Evolutionary conservation across 2,888 invertebrate species (phyloP), one percentile per base, ranked within the genome.

Genomic region (Melieria picta): DNA sequence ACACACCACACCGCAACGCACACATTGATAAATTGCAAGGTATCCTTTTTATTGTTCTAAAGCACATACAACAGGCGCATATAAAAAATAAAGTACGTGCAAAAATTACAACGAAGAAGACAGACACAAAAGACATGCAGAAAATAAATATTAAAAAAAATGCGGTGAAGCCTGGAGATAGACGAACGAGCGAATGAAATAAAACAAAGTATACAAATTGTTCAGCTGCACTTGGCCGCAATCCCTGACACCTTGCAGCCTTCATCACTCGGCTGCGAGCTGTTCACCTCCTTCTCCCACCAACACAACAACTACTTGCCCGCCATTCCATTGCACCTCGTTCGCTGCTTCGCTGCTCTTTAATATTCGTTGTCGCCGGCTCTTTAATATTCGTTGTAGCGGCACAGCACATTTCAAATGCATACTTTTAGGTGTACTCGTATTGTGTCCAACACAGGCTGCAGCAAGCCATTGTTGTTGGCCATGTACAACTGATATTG

Each of bases 361-460:
- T 4, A 10, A 43, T 61, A 30, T 52, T 16, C 43, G 13, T 48
- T 11, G 46, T 58, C 43, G 58, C 58, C 11, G 7, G n/a, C 30
- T 42, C n/a, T 9, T 50, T 4, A 10, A 43, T 61, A 30, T 52
- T 16, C 43, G 13, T 48, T 6, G 13, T 42, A 13, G 43, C 30
- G 16, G 60, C 67, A 67, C 46, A 50, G 67, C 67, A 13, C 16
- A n/a, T 42, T n/a, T 47, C 9, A 52, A 13, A 16, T 60, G 52
- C 60, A 67, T 67, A 67, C 58, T 60, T 67, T 67, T 52, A 67
- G 48, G 50, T 61, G 45, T 61, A 7, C 61, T 45, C 45, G 30
- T 50, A 60, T 50, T 67, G 30, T 58, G 48, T 52, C 50, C 58
- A 30, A 30, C 7, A 7, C 58, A 7, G 7, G 10, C 43, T 58